Evolutionary conservation across 2,113 vertebrate species (phyloP).

Genomic region (Rhipidura dahli): DNA sequence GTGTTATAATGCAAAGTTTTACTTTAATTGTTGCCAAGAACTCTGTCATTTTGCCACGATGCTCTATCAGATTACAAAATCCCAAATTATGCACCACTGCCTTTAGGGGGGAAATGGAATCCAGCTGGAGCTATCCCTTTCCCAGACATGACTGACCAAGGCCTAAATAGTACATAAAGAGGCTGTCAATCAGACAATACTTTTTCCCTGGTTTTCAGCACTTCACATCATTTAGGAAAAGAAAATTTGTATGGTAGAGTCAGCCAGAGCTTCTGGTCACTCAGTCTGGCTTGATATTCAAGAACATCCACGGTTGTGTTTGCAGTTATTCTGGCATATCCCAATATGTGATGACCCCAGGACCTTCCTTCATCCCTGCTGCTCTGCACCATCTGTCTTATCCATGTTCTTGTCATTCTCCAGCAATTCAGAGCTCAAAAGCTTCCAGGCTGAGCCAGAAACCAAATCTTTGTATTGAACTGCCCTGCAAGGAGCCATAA

Average conservation of each 20-base stretch:
- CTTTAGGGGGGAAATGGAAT: background rate
- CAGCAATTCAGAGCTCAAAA: background rate
- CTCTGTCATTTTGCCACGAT: background rate
- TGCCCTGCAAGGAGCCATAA: background rate
- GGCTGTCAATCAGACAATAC: fast-evolving
- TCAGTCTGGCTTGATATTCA: background rate
- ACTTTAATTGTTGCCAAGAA: background rate
- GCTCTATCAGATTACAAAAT: background rate
- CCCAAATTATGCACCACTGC: background rate
- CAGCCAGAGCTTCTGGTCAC: background rate
- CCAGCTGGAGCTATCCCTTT: background rate
- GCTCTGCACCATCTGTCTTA: background rate
- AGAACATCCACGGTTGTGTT: background rate
- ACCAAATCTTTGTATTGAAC: background rate
- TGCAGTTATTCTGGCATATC: background rate
- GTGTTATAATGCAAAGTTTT: background rate
- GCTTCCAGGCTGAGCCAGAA: background rate
- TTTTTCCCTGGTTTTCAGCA: background rate
- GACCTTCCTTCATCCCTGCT: background rate
- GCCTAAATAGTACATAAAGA: background rate
- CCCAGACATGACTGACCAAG: background rate
- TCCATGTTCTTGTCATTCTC: background rate
- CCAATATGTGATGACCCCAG: background rate
- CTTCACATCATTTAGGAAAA: background rate
- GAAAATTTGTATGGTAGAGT: background rate